These are phyloP conservation scores for Pelagia noctiluca DNA, from an alignment of 30 jellyfish, hydroid and myxozoan species.

Conservation along the genomic window DNA sequence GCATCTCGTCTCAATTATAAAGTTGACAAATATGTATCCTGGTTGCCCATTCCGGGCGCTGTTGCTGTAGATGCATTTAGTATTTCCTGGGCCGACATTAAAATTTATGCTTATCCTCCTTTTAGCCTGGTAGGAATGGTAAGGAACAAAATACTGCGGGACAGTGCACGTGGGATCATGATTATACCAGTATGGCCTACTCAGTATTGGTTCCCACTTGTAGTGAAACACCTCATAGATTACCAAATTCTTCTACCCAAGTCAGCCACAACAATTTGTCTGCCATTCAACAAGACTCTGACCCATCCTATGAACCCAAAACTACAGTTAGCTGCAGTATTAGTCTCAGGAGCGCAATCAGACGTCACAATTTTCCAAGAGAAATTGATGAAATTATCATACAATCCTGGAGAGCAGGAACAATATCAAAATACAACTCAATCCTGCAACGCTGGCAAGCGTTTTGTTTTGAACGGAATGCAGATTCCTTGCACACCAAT, in stretches of 20 bases:
- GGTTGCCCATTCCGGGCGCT: conserved; percentile 40
- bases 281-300: conserved; percentile 15
- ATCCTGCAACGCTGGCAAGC: conserved; percentile 38
- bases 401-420: conserved; percentile 41
- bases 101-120: conserved; percentile 37
- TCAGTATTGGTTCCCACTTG: conserved; percentile 33
- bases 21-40: neutral
- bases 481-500: conserved; percentile 33
- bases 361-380: conserved; percentile 20
- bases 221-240: neutral
- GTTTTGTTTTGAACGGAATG: conserved; percentile 13
- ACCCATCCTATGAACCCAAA: conserved; percentile 17
- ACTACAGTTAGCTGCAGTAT: conserved; percentile 47
- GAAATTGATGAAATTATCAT: conserved; percentile 25
- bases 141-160: neutral
- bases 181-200: conserved; percentile 38
- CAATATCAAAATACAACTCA: conserved; percentile 16
- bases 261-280: neutral
- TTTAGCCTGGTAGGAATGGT: conserved; percentile 13
- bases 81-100: neutral
- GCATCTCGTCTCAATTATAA: conserved; percentile 8
- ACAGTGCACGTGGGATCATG: conserved; percentile 20
- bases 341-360: conserved; percentile 23
- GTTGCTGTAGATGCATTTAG: conserved; percentile 42
- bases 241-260: conserved; percentile 24